Evolutionary conservation across 2,797 vertebrate species (phyloP).

Genomic region (Brotula barbata): DNA sequence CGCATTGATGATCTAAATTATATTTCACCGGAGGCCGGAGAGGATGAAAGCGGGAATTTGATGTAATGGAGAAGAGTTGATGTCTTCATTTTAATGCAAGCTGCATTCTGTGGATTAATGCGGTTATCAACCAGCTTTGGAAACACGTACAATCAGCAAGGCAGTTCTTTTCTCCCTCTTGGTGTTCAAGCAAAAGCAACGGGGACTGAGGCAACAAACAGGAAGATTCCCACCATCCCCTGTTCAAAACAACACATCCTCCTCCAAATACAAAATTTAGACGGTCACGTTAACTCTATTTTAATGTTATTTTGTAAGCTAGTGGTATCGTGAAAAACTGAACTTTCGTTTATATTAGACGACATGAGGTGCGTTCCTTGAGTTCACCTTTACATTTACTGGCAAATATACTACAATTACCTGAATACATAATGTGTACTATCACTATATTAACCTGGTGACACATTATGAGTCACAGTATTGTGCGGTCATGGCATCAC

Average conservation of each 20-base stretch:
- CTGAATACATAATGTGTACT: neutral
- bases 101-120: slow-evolving; percentile 32
- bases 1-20: slow-evolving; percentile 50
- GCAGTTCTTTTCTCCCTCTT: slow-evolving; percentile 16
- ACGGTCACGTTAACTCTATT: too few relatives aligned
- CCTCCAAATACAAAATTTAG: slow-evolving; percentile 23
- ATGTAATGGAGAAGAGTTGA: slow-evolving; percentile 33
- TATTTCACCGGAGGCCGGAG: slow-evolving; percentile 38
- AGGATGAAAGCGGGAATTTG: slow-evolving; percentile 44
- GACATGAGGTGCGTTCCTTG: too few relatives aligned
- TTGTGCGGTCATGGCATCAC: slow-evolving; percentile 13
- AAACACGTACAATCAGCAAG: slow-evolving; percentile 17
- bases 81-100: slow-evolving; percentile 38
- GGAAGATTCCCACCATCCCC: slow-evolving; percentile 16
- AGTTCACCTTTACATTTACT: too few relatives aligned
- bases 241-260: slow-evolving; percentile 25
- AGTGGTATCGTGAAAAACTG: slow-evolving; percentile 15
- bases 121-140: slow-evolving; percentile 27
- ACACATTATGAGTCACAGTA: slow-evolving; percentile 17
- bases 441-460: slow-evolving; percentile 24
- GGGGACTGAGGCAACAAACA: slow-evolving; percentile 27
- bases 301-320: slow-evolving; percentile 24
- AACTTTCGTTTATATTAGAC: slow-evolving; percentile 5
- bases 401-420: neutral
- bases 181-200: slow-evolving; percentile 14